These are phyloP conservation scores for Bathynomus jamesi DNA, from an alignment of 1,140 invertebrate genomes.

Conservation along the genomic window DNA sequence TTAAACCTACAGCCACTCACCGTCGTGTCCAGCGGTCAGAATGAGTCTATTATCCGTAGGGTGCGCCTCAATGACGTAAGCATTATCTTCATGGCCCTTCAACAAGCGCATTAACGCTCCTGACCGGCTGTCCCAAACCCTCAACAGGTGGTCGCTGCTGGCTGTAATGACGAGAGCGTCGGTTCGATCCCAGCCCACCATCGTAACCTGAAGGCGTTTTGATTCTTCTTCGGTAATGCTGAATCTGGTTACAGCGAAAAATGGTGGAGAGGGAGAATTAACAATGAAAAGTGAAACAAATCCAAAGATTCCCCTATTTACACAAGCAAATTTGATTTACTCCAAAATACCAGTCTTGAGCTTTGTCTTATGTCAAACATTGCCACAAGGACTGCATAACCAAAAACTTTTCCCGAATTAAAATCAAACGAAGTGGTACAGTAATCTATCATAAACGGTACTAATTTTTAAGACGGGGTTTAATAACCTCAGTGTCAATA, in stretches of 20 bases:
- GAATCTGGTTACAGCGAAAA: not conserved
- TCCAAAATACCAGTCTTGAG: no score
- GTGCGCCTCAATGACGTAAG: conserved; percentile 89
- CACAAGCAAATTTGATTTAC: no score
- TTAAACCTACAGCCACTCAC: conserved; percentile 56
- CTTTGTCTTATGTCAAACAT: no score
- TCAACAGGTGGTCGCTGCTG: conserved; percentile 67
- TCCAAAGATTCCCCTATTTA: no score
- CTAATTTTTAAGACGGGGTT: no score
- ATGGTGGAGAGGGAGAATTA: no score
- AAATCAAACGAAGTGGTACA: no score
- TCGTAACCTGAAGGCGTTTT: conserved; percentile 72
- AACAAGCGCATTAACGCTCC: conserved; percentile 60
- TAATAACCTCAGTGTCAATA: no score
- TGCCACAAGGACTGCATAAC: no score
- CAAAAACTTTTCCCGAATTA: no score
- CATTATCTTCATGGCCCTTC: conserved; percentile 81
- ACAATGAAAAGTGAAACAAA: no score
- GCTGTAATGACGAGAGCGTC: conserved; percentile 85
- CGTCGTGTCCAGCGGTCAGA: conserved; percentile 93
- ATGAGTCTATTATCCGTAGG: conserved; percentile 67
- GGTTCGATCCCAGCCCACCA: conserved; percentile 89
- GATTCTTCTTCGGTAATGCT: not conserved
- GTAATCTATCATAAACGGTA: no score
- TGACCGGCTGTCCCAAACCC: conserved; percentile 75